Evolutionary conservation across 2,888 invertebrate species (phyloP), one percentile per base, ranked within the genome.

Genomic region (Pasiphila rectangulata): DNA sequence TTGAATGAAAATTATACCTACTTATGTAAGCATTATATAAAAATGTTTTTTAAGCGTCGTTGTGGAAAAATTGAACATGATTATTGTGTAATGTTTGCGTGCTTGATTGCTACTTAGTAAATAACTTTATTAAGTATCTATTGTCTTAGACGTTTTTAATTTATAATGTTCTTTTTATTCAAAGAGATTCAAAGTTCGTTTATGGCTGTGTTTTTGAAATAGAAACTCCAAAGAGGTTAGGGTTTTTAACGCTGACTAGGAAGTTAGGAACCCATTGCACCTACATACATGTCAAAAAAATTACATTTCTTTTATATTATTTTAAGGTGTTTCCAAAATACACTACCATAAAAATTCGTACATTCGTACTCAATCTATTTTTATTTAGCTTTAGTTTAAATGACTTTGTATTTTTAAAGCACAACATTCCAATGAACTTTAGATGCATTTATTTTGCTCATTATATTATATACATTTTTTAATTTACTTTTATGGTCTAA

Each of bases 401-500:
- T 27, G 6, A 27, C n/a, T n/a, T n/a, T n/a, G n/a, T n/a, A n/a
- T n/a, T n/a, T n/a, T n/a, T n/a, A n/a, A n/a, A n/a, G n/a, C n/a
- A n/a, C n/a, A n/a, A 9, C 10, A 32, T 32, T 32, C 32, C 32
- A 32, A 19, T 5, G 9, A 32, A 17, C 4, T 9, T 17, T 29
- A 1, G 16, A 13, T 52, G 63, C 58, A 56, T 64, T 61, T 65
- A 59, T 54, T 57, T 58, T 63, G 57, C 53, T 59, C 49, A 61
- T 59, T 51, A 47, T 38, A 46, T 50, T 58, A 16, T 9, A 16
- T 17, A 17, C 10, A 30, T 7, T 13, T 29, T 17, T 6, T 10
- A 4, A n/a, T 17, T 17, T n/a, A 15, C n/a, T 32, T 15, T 16
- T 15, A 30, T 17, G 12, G 12, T 2, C 9, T 21, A 21, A 21